Percentiles rank a stretch among this genome's conserved stretches.
Conservation (phyloP, 2,113 vertebrate genomes). For the Chaenogobius annularis region DNA sequence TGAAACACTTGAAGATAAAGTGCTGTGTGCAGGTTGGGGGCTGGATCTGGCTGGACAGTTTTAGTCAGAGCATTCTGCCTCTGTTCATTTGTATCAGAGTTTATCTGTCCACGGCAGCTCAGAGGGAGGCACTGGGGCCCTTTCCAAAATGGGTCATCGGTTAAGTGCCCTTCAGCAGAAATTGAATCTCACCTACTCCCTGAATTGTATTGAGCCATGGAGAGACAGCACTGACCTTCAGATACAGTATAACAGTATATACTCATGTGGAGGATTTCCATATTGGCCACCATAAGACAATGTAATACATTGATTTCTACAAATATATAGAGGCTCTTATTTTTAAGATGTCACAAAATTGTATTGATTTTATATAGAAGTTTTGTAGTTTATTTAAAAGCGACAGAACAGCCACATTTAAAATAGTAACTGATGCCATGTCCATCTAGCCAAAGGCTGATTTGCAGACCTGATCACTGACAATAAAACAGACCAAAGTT, state of each 20-base stretch:
- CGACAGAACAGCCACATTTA: too few species aligned
- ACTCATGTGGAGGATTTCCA: slow-evolving; percentile 57
- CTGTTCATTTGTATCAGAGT: slow-evolving; percentile 54
- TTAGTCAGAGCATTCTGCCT: slow-evolving; percentile 49
- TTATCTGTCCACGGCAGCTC: slow-evolving; percentile 54
- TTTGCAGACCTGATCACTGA: too few species aligned
- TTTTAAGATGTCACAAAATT: not conserved
- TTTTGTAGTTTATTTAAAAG: too few species aligned
- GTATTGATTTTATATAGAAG: too few species aligned
- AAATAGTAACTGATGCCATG: too few species aligned
- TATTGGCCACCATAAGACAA: not conserved
- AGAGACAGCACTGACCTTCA: slow-evolving; percentile 68
- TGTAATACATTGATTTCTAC: not conserved
- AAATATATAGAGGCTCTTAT: not conserved
- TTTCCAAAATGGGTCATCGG: slow-evolving; percentile 73
- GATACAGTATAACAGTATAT: slow-evolving; percentile 53
- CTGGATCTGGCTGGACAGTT: slow-evolving; percentile 24
- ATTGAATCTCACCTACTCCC: slow-evolving; percentile 73
- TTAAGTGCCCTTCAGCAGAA: slow-evolving; percentile 76
- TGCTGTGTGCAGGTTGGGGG: slow-evolving; percentile 18
- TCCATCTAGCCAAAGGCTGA: too few species aligned
- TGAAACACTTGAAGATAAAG: slow-evolving; percentile 43
- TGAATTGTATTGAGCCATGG: slow-evolving; percentile 63
- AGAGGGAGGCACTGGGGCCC: slow-evolving; percentile 57
- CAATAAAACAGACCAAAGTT: too few species aligned